Conservation (phyloP, 2,888 invertebrate genomes). For the Callinectes sapidus region DNA sequence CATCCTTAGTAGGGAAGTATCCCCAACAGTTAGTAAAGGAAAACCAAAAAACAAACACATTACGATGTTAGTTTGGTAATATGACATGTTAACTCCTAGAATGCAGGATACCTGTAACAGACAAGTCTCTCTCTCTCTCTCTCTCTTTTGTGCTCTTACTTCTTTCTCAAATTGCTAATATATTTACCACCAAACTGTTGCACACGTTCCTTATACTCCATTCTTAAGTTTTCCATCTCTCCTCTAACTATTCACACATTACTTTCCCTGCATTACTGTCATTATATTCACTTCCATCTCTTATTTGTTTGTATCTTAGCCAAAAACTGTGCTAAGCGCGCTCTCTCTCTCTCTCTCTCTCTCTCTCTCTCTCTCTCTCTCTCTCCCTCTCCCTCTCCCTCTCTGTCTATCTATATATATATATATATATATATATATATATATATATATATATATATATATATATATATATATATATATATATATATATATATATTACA, state of each 20-base stretch:
- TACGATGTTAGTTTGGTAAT: neutral
- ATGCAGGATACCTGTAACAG: neutral
- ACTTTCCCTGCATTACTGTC: too few relatives aligned
- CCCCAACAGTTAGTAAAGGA: neutral
- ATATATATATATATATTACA: too few relatives aligned
- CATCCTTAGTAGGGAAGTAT: neutral
- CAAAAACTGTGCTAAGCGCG: neutral
- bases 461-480: slow-evolving; percentile 48
- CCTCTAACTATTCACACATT: too few relatives aligned
- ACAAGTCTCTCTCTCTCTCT: neutral
- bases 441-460: slow-evolving; percentile 49
- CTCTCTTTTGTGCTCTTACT: too few relatives aligned
- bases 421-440: slow-evolving; percentile 31
- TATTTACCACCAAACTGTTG: too few relatives aligned
- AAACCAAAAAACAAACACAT: neutral
- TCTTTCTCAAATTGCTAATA: too few relatives aligned
- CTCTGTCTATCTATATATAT: neutral
- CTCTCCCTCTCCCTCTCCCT: too few relatives aligned
- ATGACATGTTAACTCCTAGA: neutral
- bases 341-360: too few relatives aligned
- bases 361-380: too few relatives aligned
- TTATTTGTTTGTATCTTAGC: neutral
- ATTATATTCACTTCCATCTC: too few relatives aligned
- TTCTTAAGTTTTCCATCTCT: too few relatives aligned
- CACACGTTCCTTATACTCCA: too few relatives aligned